Percentiles rank a stretch among this genome's conserved stretches.
phyloP scores from a whole-genome alignment of 64 coral and sea anemone genomes.

The Dendronephthya gigantea region DNA sequence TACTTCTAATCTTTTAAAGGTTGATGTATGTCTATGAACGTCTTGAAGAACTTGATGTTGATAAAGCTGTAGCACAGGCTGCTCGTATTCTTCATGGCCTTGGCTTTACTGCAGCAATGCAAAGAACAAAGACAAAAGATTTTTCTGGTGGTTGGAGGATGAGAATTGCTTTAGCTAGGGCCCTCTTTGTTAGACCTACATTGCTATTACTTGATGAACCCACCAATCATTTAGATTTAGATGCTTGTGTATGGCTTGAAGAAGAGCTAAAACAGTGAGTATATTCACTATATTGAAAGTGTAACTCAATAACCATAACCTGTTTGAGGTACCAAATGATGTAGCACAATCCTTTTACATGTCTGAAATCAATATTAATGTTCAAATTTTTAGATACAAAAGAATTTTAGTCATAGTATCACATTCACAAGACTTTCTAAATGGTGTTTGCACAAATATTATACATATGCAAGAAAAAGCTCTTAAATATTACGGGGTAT shows the following conservation, averaged over 20 bases:
- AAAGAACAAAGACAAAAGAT: constrained; percentile 66
- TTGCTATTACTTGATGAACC: constrained; percentile 86
- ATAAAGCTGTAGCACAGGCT: constrained; percentile 60
- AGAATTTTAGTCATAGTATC: constrained; percentile 81
- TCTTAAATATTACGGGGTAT: constrained; percentile 94
- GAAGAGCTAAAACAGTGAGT: constrained; percentile 84
- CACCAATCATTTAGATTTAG: constrained; percentile 92
- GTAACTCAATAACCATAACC: no score
- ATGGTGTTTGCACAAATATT: constrained; percentile 97
- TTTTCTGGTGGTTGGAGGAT: constrained; percentile 99
- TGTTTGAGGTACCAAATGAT: no score
- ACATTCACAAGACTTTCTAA: constrained; percentile 96
- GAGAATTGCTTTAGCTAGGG: constrained; percentile 84
- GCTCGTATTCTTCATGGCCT: constrained; percentile 86
- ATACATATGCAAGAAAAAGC: constrained; percentile 65
- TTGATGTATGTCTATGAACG: constrained; percentile 86
- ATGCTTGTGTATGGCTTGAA: constrained; percentile 97
- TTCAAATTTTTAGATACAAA: constrained; percentile 66
- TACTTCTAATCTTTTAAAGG: no score
- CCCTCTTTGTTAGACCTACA: constrained; percentile 82
- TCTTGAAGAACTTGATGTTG: constrained; percentile 86
- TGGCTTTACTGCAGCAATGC: constrained; percentile 85
- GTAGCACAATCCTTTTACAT: neutral
- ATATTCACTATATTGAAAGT: no score
- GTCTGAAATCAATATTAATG: no score